Percentiles rank a stretch among this genome's conserved stretches.
These are phyloP conservation scores for Megaceryle maxima DNA, from an alignment of 2,113 vertebrate genomes.

Conservation along the genomic window DNA sequence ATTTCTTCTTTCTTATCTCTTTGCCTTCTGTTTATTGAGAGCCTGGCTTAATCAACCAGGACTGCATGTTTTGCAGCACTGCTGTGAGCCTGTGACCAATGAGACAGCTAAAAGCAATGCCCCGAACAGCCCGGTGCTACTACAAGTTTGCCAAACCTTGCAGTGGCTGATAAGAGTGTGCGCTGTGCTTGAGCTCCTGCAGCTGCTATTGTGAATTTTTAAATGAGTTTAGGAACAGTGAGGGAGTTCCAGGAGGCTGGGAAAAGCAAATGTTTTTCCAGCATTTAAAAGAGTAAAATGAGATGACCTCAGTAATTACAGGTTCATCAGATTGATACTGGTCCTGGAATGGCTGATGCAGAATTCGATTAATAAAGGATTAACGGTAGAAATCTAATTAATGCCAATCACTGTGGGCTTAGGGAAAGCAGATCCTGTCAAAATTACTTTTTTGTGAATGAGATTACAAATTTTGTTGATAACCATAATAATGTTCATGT, in stretches of 20 bases:
- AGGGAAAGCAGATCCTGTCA: constrained; percentile 46
- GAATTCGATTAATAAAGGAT: constrained; percentile 55
- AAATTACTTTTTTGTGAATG: constrained; percentile 41
- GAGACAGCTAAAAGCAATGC: neutral
- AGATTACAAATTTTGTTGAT: constrained; percentile 49
- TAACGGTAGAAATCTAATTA: constrained; percentile 44
- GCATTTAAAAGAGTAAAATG: constrained; percentile 2
- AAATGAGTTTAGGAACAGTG: neutral
- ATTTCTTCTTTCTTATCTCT: neutral
- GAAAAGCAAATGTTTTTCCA: constrained; percentile 42
- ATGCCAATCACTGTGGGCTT: constrained; percentile 28
- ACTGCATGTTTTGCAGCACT: neutral
- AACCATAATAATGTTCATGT: constrained; percentile 21
- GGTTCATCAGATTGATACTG: constrained; percentile 20
- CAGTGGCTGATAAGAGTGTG: neutral
- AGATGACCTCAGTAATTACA: constrained; percentile 20
- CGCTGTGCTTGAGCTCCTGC: neutral
- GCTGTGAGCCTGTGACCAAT: neutral
- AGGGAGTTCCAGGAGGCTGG: neutral
- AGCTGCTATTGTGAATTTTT: constrained; percentile 23
- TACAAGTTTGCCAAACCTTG: neutral
- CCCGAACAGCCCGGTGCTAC: neutral
- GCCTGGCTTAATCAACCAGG: neutral
- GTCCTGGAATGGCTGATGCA: constrained; percentile 6
- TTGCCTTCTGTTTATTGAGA: neutral